Base-by-base conservation (phyloP, 2,888 invertebrate genomes). In the Anarsia innoxiella region DNA sequence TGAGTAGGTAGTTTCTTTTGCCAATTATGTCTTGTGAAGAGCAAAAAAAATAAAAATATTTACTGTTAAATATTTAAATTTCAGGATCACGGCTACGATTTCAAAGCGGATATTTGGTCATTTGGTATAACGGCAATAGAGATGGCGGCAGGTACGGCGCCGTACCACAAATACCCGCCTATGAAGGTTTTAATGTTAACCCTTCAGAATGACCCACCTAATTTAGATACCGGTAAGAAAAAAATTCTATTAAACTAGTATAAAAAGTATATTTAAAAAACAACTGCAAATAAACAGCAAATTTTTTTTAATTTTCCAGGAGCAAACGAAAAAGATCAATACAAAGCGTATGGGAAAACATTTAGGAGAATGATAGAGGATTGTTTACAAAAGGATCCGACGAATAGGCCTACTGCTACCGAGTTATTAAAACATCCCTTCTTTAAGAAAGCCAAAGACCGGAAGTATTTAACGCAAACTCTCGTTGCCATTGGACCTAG, bases 161-260 rank as follows among this genome's bases (percentile, higher is more conserved):
- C 99, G 0, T 99, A 99, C 71, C 98, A 99, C 71, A 98, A 97
- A 73, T 99, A 95, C 71, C 97, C 99, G 19, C 97, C 99, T 1
- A 98, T 99, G 98, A 99, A 99, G 86, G 95, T 99, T 35, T 86
- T 99, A 39, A 98, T 99, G 97, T 82, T 99, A 48, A 99, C 99
- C 0, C 84, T 99, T 41, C 97, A 99, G 79, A 99, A 99, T 64
- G 99, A 99, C 60, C 98, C 99, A 8, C 99, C 99, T 1, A 93
- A 93, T 28, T 85, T 99, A 54, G 99, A 99, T 61, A 96, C 98
- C 35, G 92, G 90, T 66, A n/a, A n/a, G n/a, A n/a, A n/a, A n/a
- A n/a, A n/a, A n/a, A n/a, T n/a, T n/a, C n/a, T n/a, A n/a, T n/a
- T n/a, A n/a, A n/a, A n/a, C n/a, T n/a, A n/a, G n/a, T n/a, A n/a